A percentile compares a stretch with the other conserved stretches of the same genome.
Evolutionary conservation across 2,888 invertebrate genomes (phyloP).

Genomic region (Labia minor): DNA sequence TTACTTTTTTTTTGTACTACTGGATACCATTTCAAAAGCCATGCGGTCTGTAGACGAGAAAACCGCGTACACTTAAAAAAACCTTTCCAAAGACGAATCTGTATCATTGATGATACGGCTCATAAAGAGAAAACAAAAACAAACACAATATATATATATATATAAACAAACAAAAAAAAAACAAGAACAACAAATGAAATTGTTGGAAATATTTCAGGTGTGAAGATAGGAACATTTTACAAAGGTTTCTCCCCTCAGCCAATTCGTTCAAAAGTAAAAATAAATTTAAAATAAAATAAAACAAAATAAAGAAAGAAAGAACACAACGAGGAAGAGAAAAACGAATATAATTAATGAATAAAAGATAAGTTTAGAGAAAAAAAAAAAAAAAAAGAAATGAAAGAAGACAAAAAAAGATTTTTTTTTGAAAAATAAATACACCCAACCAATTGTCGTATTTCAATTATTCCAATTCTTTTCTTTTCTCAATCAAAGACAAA

Average conservation of each 20-base stretch:
- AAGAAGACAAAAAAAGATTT: not conserved
- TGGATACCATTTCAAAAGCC: too few species aligned
- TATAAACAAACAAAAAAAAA: not conserved
- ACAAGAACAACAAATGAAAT: not conserved
- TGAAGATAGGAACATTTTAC: not conserved
- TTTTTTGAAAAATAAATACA: too few species aligned
- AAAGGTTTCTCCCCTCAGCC: not conserved
- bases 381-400: too few species aligned
- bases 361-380: slow-evolving; percentile 5
- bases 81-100: too few species aligned
- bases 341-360: slow-evolving; percentile 2
- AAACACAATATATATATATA: too few species aligned
- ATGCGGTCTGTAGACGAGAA: not conserved
- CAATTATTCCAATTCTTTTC: too few species aligned
- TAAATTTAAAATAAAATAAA: not conserved
- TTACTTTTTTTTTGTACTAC: too few species aligned
- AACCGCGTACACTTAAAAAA: not conserved
- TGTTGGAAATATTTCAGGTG: slow-evolving; percentile 6
- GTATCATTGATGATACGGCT: too few species aligned
- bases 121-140: not conserved
- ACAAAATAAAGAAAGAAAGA: not conserved
- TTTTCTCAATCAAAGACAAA: too few species aligned
- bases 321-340: not conserved
- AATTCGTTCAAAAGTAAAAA: not conserved
- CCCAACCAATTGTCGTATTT: too few species aligned